Conservation (phyloP, 2,888 invertebrate species). For the Agrotis ipsilon region DNA sequence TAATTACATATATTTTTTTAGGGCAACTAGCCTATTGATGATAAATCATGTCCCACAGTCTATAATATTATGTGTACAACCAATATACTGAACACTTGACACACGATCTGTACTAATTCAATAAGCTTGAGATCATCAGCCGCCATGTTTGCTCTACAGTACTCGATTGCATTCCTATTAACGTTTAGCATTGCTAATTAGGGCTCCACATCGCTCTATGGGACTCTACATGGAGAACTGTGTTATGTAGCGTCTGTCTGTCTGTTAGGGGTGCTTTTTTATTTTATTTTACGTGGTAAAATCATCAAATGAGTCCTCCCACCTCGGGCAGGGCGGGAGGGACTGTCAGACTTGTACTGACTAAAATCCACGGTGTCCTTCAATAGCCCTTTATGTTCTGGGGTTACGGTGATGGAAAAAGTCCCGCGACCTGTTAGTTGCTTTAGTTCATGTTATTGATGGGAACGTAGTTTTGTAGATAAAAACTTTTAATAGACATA, state of each 20-base stretch:
- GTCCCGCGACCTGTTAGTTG: too few relatives aligned
- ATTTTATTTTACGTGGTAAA: too few relatives aligned
- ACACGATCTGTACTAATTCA: constrained; percentile 24
- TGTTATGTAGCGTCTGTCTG: not conserved
- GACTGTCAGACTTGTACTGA: too few relatives aligned
- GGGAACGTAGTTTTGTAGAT: not conserved
- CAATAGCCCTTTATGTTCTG: too few relatives aligned
- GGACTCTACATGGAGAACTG: not conserved
- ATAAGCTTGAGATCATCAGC: constrained; percentile 14
- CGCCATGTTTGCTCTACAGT: constrained; percentile 22
- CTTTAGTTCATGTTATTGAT: not conserved
- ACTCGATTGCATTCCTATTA: constrained; percentile 28
- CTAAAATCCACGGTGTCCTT: too few relatives aligned
- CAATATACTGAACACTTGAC: not conserved
- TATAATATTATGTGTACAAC: not conserved
- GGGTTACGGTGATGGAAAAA: too few relatives aligned
- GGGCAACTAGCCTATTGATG: too few relatives aligned
- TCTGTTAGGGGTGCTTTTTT: not conserved
- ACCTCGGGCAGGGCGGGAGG: too few relatives aligned
- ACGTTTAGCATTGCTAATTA: constrained; percentile 32
- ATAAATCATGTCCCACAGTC: not conserved
- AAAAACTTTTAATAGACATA: not conserved
- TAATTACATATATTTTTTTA: too few relatives aligned
- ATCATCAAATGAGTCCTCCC: too few relatives aligned
- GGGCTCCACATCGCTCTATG: constrained; percentile 1